Conservation (phyloP, 1,140 invertebrate species). For the Wiebesia pumilae region DNA sequence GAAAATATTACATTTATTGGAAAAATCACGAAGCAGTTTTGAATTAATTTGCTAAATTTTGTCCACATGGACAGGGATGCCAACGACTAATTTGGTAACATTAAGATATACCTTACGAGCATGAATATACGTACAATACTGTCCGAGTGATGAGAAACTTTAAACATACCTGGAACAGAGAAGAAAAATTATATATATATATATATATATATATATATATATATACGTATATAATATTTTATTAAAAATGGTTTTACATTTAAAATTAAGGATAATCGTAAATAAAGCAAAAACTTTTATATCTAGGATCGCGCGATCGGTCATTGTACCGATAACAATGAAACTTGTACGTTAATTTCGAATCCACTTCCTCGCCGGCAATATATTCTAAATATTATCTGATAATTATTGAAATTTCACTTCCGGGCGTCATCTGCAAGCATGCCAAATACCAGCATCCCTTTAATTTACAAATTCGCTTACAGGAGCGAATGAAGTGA, state of each 20-base stretch:
- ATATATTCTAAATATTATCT: background rate
- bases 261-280: background rate
- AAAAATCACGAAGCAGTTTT: too few species aligned
- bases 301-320: too few species aligned
- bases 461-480: background rate
- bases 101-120: background rate
- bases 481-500: background rate
- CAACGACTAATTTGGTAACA: background rate
- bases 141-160: background rate
- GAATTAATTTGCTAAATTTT: too few species aligned
- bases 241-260: too few species aligned
- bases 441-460: background rate
- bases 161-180: slow-evolving; percentile 27
- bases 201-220: too few species aligned
- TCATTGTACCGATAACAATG: background rate
- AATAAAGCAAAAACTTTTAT: background rate
- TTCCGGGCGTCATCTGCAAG: background rate
- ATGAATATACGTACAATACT: too few species aligned
- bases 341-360: background rate
- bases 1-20: too few species aligned
- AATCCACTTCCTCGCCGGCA: too few species aligned
- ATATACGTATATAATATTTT: too few species aligned
- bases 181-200: background rate
- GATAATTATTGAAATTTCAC: background rate
- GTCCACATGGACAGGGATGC: too few species aligned